Evolutionary conservation across 2,797 vertebrate genomes (phyloP), one percentile per base, ranked within the genome.

Genomic region (Etheostoma perlongum): DNA sequence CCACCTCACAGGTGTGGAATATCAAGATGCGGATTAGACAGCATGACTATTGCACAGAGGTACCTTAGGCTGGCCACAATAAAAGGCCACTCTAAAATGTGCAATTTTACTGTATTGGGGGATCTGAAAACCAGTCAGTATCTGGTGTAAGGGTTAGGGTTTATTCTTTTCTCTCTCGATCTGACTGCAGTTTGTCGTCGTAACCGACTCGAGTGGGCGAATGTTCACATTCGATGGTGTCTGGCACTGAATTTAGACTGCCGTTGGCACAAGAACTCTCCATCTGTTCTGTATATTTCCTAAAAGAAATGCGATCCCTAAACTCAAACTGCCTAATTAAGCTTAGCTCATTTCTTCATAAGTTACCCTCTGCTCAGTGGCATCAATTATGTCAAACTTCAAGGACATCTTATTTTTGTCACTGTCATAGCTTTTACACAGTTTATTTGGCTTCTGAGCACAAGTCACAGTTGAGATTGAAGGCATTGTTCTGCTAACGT

Each of bases 391-490:
- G 49, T 70, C 59, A 75, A n/a, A 76, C 64, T 40, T 67, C 16
- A 72, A 72, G 70, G 40, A 62, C 36, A 25, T 72, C 15, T 53
- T 67, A 62, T 59, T 69, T 72, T 66, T 69, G 70, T 61, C 48
- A 7, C 25, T 64, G 66, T 81, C 67, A 33, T 62, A 59, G 68
- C 52, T 27, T 52, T 59, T 59, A 64, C n/a, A 16, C 0, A 0
- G 27, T 71, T 67, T 57, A n/a, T 74, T 76, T 59, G 4, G 42
- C 62, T 8, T 55, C 53, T 21, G 65, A 67, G 16, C 52, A 42
- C 14, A 60, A 8, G n/a, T 61, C 61, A 25, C 44, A 12, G 30
- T 47, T 16, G 30, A 23, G 44, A 33, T 23, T 18, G 47, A 80
- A 53, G 10, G 18, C 40, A n/a, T 49, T 67, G 16, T 52, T 63